Conservation (phyloP, 1,140 invertebrate species). For the Drosophila yakuba region DNA sequence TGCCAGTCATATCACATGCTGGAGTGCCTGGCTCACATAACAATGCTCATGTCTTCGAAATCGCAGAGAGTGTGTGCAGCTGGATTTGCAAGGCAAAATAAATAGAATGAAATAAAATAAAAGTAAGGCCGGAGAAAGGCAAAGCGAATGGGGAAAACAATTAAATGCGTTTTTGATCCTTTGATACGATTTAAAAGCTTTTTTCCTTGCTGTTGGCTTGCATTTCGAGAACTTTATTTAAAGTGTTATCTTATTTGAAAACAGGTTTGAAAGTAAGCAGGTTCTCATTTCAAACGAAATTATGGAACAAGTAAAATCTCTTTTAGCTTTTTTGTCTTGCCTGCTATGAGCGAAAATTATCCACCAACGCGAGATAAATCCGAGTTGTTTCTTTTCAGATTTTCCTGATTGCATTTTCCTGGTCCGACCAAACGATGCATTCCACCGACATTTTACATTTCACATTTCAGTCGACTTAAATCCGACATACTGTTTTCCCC, state of each 20-base stretch:
- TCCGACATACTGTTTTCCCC: conserved; percentile 22
- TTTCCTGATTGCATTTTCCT: neutral
- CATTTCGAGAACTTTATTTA: neutral
- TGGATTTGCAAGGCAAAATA: conserved; percentile 39
- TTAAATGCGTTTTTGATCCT: conserved; percentile 40
- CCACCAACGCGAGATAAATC: neutral
- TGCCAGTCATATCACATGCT: conserved; percentile 37
- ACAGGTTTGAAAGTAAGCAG: too few relatives aligned
- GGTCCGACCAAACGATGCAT: conserved; percentile 10
- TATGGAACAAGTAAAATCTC: neutral
- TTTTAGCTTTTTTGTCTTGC: too few relatives aligned
- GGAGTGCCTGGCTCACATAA: conserved; percentile 37
- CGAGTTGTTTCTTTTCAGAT: neutral
- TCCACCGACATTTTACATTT: conserved; percentile 1
- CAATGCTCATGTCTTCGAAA: conserved; percentile 38
- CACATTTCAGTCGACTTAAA: conserved; percentile 27
- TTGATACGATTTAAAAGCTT: conserved; percentile 36
- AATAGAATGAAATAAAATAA: conserved; percentile 24
- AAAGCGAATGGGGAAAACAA: conserved; percentile 22
- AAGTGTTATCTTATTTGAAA: too few relatives aligned
- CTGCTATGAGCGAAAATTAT: too few relatives aligned
- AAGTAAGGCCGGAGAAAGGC: conserved; percentile 10
- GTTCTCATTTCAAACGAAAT: neutral
- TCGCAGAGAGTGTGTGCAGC: conserved; percentile 17
- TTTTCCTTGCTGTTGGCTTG: neutral